Base-by-base conservation (phyloP, 2,888 invertebrate genomes). In the Diaphora mendica region DNA sequence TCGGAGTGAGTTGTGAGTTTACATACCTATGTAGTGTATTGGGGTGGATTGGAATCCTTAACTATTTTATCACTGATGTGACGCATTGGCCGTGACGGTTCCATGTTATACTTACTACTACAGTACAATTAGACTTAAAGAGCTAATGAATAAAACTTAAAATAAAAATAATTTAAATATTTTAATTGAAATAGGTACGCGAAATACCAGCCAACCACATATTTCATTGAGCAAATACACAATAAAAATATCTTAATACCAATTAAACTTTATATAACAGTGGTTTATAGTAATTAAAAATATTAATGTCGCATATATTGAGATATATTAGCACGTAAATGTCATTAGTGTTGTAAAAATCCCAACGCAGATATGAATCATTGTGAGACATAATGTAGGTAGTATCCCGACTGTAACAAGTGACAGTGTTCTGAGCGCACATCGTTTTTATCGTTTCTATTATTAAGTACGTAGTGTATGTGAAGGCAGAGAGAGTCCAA, bases 321-420 rank as follows among this genome's bases (percentile, higher is more conserved):
- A 82, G 77, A 83, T 82, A 82, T 82, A 86, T 84, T 81, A 83
- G 79, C 83, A 84, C 81, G 81, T 84, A 85, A 83, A 82, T 82
- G 82, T 81, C 79, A 81, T 81, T 79, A 71, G 72, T 72, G 80
- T 82, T 86, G 82, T 85, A 79, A 85, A 86, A 87, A 86, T 83
- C 81, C 77, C 77, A 80, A 86, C 83, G 81, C 80, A 85, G 81
- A 84, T 82, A 87, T 90, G 87, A 90, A 89, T 90, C 87, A 89
- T 79, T 77, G 83, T 85, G 83, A 80, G 78, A 77, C 74, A 78
- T 78, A 78, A 80, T 76, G 82, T 80, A 79, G 83, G 84, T 78
- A 75, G 79, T 76, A 77, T 71, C 72, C 64, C 30, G 79, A 77
- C 75, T 68, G 77, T 79, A 74, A 73, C 77, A 70, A 82, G 82